Evolutionary conservation across 1,140 invertebrate genomes (phyloP).

Genomic region (Penaeus vannamei): DNA sequence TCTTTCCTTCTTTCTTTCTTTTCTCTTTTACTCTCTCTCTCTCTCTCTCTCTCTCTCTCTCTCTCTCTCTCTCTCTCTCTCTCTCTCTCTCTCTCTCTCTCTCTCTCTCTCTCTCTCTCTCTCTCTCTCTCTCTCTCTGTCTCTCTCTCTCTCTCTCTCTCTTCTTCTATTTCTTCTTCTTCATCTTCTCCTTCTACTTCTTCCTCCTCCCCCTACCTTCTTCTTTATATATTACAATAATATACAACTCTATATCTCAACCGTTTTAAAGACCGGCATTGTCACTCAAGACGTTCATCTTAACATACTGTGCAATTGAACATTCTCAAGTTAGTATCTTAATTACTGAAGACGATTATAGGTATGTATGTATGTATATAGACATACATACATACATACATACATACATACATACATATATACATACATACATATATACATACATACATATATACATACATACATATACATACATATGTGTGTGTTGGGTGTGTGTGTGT

Average conservation of each 20-base stretch:
- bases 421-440: too few relatives aligned
- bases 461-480: too few relatives aligned
- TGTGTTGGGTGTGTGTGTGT: neutral
- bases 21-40: too few relatives aligned
- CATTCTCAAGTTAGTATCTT: too few relatives aligned
- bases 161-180: neutral
- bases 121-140: conserved; percentile 23
- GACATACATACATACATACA: too few relatives aligned
- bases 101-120: conserved; percentile 26
- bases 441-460: too few relatives aligned
- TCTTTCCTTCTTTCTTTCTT: too few relatives aligned
- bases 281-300: neutral
- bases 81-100: conserved; percentile 7
- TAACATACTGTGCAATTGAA: too few relatives aligned
- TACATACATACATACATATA: too few relatives aligned
- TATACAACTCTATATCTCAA: neutral
- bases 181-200: conserved; percentile 1
- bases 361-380: too few relatives aligned
- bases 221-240: neutral
- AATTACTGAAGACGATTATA: too few relatives aligned
- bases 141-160: conserved; percentile 4
- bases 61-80: conserved; percentile 9
- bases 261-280: neutral
- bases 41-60: too few relatives aligned
- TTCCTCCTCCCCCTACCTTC: neutral